Base-by-base conservation (phyloP, 2,888 invertebrate species). In the Amiota communis region DNA sequence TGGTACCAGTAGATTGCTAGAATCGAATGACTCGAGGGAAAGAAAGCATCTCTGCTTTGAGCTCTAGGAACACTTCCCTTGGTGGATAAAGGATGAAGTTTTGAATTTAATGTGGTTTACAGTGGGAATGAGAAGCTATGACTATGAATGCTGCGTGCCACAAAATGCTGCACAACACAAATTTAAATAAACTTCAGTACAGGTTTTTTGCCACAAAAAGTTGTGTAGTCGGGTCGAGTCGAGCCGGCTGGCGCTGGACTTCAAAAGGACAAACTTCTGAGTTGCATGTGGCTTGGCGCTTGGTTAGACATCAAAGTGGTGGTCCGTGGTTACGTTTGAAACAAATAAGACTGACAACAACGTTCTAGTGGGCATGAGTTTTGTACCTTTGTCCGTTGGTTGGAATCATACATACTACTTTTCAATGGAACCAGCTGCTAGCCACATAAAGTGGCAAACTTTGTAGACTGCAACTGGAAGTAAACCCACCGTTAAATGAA, bases 371-470 rank as follows among this genome's bases (percentile, higher is more conserved):
- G 36, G 36, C 36, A 36, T 36, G 36, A 36, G 36, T 36, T 36
- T 36, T 36, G 36, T 36, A 36, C 36, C 36, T 36, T 36, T 36
- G 36, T 36, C 36, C 36, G 6, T 36, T 36, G 36, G 36, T 36
- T 36, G 36, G 36, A 36, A 36, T 36, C 36, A 36, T 36, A 36
- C 3, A 23, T 3, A 23, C 3, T 36, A 36, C 59, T 20, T 59
- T 59, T 59, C 17, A 59, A 20, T 20, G 20, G 11, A 59, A 20
- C 59, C 20, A 36, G 59, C 59, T 59, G 15, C n/a, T 13, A 15
- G 63, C 71, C 71, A 64, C 71, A 71, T 53, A 64, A 71, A 71
- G 64, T 72, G 67, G 67, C 67, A 67, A 72, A 68, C 51, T 68
- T 72, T 72, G 49, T 53, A 68, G 68, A 72, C 72, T 67, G n/a